phyloP scores from a whole-genome alignment of 1,140 invertebrate species.

The Centruroides sculpturatus region DNA sequence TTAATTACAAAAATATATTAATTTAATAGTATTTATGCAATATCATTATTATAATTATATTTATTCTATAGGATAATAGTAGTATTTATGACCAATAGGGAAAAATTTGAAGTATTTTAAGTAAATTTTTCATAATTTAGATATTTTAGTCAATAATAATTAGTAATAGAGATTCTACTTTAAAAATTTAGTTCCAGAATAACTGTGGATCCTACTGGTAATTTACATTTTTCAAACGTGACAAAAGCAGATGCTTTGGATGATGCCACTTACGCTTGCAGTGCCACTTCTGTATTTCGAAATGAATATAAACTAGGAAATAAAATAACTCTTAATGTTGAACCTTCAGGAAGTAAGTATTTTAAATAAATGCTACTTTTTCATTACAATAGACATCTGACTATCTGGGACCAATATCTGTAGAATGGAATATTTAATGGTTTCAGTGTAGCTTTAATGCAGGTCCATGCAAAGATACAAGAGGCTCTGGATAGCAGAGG shows the following conservation, averaged over 20 bases:
- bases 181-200: conserved; percentile 46
- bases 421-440: no score
- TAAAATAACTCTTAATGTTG: conserved; percentile 55
- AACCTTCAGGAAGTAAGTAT: conserved; percentile 41
- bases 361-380: not conserved
- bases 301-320: conserved; percentile 69
- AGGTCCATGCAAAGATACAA: no score
- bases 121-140: not conserved
- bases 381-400: no score
- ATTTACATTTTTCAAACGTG: conserved; percentile 86
- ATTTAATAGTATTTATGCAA: no score
- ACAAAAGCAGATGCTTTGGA: conserved; percentile 64
- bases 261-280: conserved; percentile 66
- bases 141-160: not conserved
- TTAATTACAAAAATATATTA: no score
- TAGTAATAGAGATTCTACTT: not conserved
- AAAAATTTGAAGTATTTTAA: not conserved
- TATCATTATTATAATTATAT: no score
- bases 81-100: not conserved
- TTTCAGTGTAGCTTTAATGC: no score
- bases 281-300: conserved; percentile 61
- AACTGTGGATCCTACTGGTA: conserved; percentile 85
- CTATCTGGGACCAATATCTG: no score
- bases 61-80: no score
- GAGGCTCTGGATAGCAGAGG: no score